A percentile compares a stretch with the other conserved stretches of the same genome.
Conservation (phyloP, 1,140 invertebrate species). For the Caenorhabditis inopinata region DNA sequence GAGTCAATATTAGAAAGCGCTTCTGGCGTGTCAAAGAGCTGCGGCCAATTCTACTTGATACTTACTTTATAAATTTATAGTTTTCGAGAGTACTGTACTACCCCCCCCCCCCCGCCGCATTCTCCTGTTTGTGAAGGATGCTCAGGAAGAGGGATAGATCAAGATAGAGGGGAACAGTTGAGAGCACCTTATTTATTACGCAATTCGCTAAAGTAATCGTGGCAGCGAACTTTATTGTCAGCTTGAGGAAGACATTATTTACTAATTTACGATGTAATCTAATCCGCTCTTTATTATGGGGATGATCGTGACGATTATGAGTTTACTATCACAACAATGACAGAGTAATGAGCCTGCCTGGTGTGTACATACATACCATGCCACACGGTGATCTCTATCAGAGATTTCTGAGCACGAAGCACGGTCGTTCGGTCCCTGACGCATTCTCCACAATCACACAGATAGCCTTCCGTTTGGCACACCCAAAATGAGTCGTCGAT, state of each 20-base stretch:
- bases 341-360: neutral
- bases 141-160: neutral
- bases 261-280: neutral
- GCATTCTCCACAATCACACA: no score
- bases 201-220: neutral
- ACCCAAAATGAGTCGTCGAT: neutral
- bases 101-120: no score
- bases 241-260: neutral
- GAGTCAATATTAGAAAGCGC: neutral
- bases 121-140: neutral
- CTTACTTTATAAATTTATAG: neutral
- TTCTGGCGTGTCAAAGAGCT: neutral
- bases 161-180: neutral
- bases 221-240: neutral
- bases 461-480: no score
- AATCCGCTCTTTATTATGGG: neutral
- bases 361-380: no score
- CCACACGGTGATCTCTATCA: no score
- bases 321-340: neutral
- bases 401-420: no score
- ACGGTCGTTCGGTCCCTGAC: no score
- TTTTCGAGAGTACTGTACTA: neutral
- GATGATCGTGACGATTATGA: neutral
- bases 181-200: slow-evolving; percentile 5
- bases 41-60: neutral